phyloP scores from a whole-genome alignment of 1,140 invertebrate species.

The Ectropis grisescens region DNA sequence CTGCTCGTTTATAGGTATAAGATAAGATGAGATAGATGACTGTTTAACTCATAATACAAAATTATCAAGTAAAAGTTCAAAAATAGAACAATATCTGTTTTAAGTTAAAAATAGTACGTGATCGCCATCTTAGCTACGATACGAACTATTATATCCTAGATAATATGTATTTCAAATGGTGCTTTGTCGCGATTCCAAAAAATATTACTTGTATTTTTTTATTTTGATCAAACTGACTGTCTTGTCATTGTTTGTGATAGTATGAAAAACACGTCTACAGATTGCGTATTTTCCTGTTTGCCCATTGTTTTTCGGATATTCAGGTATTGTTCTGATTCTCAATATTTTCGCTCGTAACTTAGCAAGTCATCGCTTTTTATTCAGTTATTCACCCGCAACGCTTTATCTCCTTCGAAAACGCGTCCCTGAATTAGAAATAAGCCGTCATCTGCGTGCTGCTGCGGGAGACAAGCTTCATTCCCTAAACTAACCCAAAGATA shows the following conservation, averaged over 20 bases:
- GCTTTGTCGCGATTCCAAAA: no score
- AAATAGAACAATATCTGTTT: no score
- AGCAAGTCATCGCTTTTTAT: constrained; percentile 44
- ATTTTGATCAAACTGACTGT: no score
- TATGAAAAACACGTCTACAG: constrained; percentile 44
- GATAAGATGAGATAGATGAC: no score
- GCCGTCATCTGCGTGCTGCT: constrained; percentile 39
- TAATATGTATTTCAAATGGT: no score
- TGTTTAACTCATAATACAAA: no score
- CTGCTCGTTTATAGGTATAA: no score
- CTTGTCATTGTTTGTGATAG: no score
- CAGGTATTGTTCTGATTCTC: constrained; percentile 30
- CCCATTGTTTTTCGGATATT: constrained; percentile 20
- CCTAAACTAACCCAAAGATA: constrained; percentile 57
- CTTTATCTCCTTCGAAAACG: constrained; percentile 50
- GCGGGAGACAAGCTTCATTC: constrained; percentile 41
- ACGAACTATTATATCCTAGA: no score
- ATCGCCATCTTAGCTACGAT: no score
- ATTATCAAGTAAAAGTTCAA: no score
- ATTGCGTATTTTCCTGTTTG: constrained; percentile 25
- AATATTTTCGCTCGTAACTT: constrained; percentile 28
- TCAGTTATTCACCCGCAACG: constrained; percentile 50
- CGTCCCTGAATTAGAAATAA: constrained; percentile 57
- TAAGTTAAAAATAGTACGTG: no score
- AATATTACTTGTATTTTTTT: constrained; percentile 49